Evolutionary conservation across 2,113 vertebrate species (phyloP).

Genomic region (Triplophysa tibetana): DNA sequence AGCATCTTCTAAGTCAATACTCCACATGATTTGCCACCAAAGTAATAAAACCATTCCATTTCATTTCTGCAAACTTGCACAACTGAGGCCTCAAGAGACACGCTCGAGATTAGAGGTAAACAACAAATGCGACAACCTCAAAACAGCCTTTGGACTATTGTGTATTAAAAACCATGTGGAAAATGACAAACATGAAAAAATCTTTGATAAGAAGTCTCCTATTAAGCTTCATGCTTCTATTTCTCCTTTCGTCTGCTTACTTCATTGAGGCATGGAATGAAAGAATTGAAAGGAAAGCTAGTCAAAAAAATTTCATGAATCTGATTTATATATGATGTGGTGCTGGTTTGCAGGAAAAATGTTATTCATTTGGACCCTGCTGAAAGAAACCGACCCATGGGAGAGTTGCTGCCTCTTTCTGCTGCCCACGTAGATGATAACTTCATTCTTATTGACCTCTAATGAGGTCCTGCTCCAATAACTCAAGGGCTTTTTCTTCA

Average conservation of each 20-base stretch:
- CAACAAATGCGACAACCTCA: not conserved
- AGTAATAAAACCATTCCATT: conserved; percentile 1
- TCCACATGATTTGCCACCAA: not conserved
- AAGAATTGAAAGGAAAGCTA: not conserved
- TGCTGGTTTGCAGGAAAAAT: not conserved
- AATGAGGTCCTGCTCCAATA: not conserved
- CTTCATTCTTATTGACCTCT: conserved; percentile 35
- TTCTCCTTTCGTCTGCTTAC: not conserved
- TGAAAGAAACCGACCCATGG: not conserved
- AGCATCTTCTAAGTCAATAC: conserved; percentile 19
- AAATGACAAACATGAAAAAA: not conserved
- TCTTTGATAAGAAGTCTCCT: not conserved
- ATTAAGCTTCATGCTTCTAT: not conserved
- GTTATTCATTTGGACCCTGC: not conserved
- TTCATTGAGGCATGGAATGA: not conserved
- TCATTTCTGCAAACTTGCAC: conserved; percentile 7
- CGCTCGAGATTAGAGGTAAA: not conserved
- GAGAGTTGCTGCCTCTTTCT: not conserved
- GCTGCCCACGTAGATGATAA: not conserved
- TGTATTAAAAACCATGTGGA: not conserved
- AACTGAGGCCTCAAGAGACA: not conserved
- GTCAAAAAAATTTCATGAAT: not conserved
- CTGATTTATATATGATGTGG: not conserved
- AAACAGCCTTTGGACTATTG: not conserved
- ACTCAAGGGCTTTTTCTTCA: conserved; percentile 24